Conservation (phyloP, 2,113 vertebrate species). For the Vidua chalybeata region DNA sequence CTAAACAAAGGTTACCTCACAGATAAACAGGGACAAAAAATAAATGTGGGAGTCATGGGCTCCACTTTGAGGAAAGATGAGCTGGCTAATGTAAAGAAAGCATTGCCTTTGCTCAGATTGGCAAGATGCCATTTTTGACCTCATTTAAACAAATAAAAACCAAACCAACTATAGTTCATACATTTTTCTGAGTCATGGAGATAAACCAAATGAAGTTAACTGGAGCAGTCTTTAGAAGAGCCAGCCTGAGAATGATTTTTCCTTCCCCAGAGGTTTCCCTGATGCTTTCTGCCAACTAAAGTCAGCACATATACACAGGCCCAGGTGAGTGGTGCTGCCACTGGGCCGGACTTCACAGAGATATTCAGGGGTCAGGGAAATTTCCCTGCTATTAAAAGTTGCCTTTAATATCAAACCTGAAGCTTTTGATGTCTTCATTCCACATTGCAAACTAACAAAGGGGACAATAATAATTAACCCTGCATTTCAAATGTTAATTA, state of each 20-base stretch:
- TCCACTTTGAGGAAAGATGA: not conserved
- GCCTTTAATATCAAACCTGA: not conserved
- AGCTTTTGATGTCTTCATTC: not conserved
- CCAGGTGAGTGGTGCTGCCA: not conserved
- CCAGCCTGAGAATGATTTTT: not conserved
- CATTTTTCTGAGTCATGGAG: not conserved
- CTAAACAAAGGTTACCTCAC: not conserved
- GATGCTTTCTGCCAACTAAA: not conserved
- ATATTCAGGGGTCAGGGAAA: not conserved
- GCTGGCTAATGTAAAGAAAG: not conserved
- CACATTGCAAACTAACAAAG: not conserved
- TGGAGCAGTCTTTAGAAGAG: not conserved
- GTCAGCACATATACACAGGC: not conserved
- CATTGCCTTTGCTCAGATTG: not conserved
- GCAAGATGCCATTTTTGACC: not conserved
- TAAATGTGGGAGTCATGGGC: not conserved
- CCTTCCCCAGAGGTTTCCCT: not conserved
- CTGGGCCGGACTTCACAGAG: not conserved
- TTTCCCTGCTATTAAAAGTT: not conserved
- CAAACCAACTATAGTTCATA: not conserved
- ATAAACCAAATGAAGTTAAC: not conserved
- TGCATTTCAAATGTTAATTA: slow-evolving; percentile 28
- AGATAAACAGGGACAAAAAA: slow-evolving; percentile 9
- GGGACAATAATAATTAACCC: slow-evolving; percentile 27
- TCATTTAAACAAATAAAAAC: not conserved